Evolutionary conservation across 2,113 vertebrate genomes (phyloP), one percentile per base, ranked within the genome.

Genomic region (Scytalopus superciliaris): DNA sequence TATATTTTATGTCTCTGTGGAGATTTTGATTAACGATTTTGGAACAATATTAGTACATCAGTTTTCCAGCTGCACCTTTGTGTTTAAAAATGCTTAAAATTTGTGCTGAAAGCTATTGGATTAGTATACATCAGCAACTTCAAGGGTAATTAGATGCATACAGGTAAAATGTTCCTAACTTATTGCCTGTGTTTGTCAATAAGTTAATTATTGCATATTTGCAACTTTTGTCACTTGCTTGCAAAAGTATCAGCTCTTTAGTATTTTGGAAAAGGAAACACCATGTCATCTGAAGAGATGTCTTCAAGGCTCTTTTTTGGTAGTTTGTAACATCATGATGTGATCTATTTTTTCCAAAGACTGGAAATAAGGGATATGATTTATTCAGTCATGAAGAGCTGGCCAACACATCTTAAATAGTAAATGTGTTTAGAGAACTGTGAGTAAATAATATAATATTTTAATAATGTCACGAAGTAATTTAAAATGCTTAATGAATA

Each of bases 401-500:
- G 88, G 42, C 40, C 66, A 78, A 60, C 39, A 39, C 25, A 30
- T 62, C n/a, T 76, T 23, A 84, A 76, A 47, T 44, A 89, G 67
- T 57, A 62, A 68, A 82, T 60, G 40, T 55, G 40, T 84, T 89
- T 35, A 60, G 63, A 93, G 62, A 89, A 42, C 25, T 82, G 7
- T 83, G 40, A 74, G 25, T 57, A 69, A 87, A 90, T 56, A 63
- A 44, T 64, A 3, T 72, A 72, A 40, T 81, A 56, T 44, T 91
- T 87, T 81, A 88, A n/a, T 80, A 90, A 56, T 15, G 14, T 68
- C 52, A 83, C 30, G 42, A 79, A 75, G 31, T 60, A 85, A 92
- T 86, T 86, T 69, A 45, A 91, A 95, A 45, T 80, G 13, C 56
- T 80, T 88, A 49, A 63, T 90, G 92, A 85, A 91, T 63, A 79